These are phyloP conservation scores for Plebejus anna DNA, from an alignment of 2,888 invertebrate species.

Conservation along the genomic window DNA sequence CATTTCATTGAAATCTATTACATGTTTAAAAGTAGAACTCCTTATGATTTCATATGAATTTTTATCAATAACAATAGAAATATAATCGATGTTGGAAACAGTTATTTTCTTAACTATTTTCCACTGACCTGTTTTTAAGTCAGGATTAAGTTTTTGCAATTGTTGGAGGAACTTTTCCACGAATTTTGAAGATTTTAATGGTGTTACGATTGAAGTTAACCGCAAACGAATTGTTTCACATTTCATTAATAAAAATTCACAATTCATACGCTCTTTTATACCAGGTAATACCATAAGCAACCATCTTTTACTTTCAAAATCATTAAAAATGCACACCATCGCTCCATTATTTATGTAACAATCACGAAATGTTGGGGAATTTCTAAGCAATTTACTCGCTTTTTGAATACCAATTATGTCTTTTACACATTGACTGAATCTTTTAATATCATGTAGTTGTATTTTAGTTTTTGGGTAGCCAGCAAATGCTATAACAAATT, in stretches of 20 bases:
- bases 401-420: slow-evolving; percentile 66
- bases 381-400: slow-evolving; percentile 58
- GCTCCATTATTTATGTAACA: slow-evolving; percentile 68
- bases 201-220: slow-evolving; percentile 61
- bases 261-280: slow-evolving; percentile 62
- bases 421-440: slow-evolving; percentile 55
- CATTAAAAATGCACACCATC: slow-evolving; percentile 66
- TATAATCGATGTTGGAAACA: slow-evolving; percentile 51
- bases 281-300: slow-evolving; percentile 62
- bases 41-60: slow-evolving; percentile 67
- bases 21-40: slow-evolving; percentile 63
- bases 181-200: slow-evolving; percentile 59
- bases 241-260: slow-evolving; percentile 56
- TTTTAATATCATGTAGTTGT: slow-evolving; percentile 59
- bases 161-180: slow-evolving; percentile 64
- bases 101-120: slow-evolving; percentile 61
- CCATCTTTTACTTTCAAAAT: slow-evolving; percentile 64
- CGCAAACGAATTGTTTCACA: slow-evolving; percentile 62
- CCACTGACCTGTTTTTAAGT: slow-evolving; percentile 59
- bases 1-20: slow-evolving; percentile 66
- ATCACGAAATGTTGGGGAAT: slow-evolving; percentile 59
- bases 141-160: slow-evolving; percentile 67
- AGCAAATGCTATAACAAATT: slow-evolving; percentile 59
- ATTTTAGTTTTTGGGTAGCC: slow-evolving; percentile 68
- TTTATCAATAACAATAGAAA: slow-evolving; percentile 62